Evolutionary conservation across 2,888 invertebrate species (phyloP).

Genomic region (Pinctada fucata): DNA sequence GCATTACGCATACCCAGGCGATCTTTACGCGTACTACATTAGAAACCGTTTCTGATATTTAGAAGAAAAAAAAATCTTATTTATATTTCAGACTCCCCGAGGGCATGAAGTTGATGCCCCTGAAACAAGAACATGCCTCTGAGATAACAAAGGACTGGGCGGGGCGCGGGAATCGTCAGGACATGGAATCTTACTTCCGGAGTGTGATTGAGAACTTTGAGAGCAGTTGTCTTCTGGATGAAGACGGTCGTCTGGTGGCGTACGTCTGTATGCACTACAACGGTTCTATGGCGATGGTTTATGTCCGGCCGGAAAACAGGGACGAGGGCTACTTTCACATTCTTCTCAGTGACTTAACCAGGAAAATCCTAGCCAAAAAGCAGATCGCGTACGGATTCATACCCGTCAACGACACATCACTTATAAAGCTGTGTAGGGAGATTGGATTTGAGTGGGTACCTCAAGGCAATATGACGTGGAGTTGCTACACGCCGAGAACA

Average conservation of each 20-base stretch:
- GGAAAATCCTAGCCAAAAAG: slow-evolving; percentile 56
- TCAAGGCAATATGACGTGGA: slow-evolving; percentile 69
- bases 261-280: slow-evolving; percentile 72
- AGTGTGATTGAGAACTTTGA: slow-evolving; percentile 67
- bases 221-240: slow-evolving; percentile 62
- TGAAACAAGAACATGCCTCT: slow-evolving; percentile 57
- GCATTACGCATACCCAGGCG: too few species aligned
- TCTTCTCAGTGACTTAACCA: slow-evolving; percentile 62
- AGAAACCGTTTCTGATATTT: not conserved
- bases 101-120: slow-evolving; percentile 55
- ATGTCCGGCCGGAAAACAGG: slow-evolving; percentile 62
- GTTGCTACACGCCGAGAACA: slow-evolving; percentile 46
- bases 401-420: slow-evolving; percentile 60
- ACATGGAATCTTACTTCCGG: slow-evolving; percentile 62
- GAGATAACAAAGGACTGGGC: slow-evolving; percentile 61
- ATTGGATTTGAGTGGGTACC: slow-evolving; percentile 71
- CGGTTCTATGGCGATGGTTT: slow-evolving; percentile 69
- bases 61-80: not conserved
- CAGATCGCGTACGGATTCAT: slow-evolving; percentile 68
- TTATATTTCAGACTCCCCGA: slow-evolving; percentile 60
- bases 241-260: slow-evolving; percentile 60
- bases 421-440: slow-evolving; percentile 60
- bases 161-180: slow-evolving; percentile 54
- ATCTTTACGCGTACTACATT: too few species aligned
- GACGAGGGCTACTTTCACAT: slow-evolving; percentile 63